Percentiles rank a stretch among this genome's conserved stretches.
phyloP scores from a whole-genome alignment of 2,113 vertebrate species.

The Gymnocephalus cernua region DNA sequence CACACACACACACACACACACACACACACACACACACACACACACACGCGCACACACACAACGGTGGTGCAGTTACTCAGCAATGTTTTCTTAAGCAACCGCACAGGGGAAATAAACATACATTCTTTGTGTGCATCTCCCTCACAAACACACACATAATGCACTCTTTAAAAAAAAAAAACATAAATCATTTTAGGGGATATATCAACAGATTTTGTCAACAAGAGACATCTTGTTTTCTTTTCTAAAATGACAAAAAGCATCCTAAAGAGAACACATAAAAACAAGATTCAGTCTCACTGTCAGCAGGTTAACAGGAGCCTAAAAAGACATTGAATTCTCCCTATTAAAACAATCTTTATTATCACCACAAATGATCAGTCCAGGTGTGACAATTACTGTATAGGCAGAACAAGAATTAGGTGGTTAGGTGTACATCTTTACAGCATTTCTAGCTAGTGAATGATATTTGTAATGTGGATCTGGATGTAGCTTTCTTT shows the following conservation, averaged over 20 bases:
- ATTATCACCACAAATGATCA: background rate
- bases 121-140: conserved; percentile 51
- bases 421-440: background rate
- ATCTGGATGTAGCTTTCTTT: background rate
- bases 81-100: conserved; percentile 80
- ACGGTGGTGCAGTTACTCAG: conserved; percentile 52
- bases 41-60: conserved; percentile 41
- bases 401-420: background rate
- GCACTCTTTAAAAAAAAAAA: conserved; percentile 17
- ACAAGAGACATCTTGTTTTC: background rate
- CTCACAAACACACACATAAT: conserved; percentile 9
- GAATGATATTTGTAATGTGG: background rate
- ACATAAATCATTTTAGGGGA: background rate
- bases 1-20: conserved; percentile 28
- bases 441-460: background rate
- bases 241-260: conserved; percentile 64
- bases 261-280: conserved; percentile 15
- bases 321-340: background rate
- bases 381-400: too few species aligned
- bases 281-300: background rate
- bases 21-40: conserved; percentile 46
- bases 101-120: conserved; percentile 82
- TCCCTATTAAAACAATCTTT: too few species aligned
- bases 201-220: background rate
- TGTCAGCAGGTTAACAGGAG: background rate